A percentile compares a stretch with the other conserved stretches of the same genome.
Evolutionary conservation across 2,113 vertebrate species (phyloP).

Genomic region (Gracilinanus agilis): DNA sequence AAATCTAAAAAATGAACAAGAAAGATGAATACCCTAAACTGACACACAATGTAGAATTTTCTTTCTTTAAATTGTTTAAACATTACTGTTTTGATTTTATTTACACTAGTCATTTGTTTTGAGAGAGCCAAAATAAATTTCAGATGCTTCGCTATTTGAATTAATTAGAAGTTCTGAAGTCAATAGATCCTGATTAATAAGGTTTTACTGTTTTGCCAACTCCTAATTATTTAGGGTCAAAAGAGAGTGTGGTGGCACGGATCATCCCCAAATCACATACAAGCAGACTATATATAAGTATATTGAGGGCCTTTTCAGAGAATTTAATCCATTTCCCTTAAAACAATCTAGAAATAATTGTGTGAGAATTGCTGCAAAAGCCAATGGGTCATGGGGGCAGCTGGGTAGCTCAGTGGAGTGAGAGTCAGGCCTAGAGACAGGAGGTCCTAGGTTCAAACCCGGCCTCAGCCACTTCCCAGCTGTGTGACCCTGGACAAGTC

Average conservation of each 20-base stretch:
- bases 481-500: no score
- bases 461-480: no score
- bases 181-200: conserved; percentile 1
- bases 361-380: conserved; percentile 4
- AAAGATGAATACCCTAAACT: conserved; percentile 4
- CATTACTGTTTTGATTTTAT: conserved; percentile 10
- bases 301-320: not conserved
- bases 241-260: not conserved
- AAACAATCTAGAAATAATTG: conserved; percentile 13
- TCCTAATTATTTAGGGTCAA: not conserved
- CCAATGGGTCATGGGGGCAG: no score
- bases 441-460: no score
- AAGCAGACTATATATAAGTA: not conserved
- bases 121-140: conserved; percentile 21
- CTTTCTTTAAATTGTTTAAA: not conserved
- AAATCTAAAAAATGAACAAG: not conserved
- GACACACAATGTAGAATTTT: not conserved
- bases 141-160: not conserved
- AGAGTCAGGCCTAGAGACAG: no score
- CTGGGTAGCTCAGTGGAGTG: no score
- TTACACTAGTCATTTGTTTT: conserved; percentile 9
- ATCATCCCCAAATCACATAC: not conserved
- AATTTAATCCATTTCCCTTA: conserved; percentile 42
- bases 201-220: conserved; percentile 16
- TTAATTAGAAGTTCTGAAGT: not conserved